These are phyloP conservation scores for Dermolepida albohirtum DNA, from an alignment of 2,888 invertebrate genomes.

Conservation along the genomic window DNA sequence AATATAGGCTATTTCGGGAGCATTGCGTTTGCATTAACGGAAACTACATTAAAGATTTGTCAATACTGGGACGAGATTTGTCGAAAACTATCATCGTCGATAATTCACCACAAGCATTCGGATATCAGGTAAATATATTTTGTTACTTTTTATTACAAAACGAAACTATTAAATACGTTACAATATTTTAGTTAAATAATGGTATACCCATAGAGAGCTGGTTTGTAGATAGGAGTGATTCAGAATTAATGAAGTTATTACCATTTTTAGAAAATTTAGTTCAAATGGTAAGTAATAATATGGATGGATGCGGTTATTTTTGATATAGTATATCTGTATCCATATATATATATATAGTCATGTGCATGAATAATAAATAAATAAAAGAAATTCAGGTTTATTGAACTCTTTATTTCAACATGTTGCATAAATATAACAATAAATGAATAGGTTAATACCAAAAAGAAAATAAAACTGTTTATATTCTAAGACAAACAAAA, in stretches of 20 bases:
- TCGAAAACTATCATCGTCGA: slow-evolving; percentile 89
- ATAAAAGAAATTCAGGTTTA: too few relatives aligned
- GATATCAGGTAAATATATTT: slow-evolving; percentile 76
- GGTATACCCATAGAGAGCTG: slow-evolving; percentile 98
- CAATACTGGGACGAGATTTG: slow-evolving; percentile 91
- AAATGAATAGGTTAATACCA: too few relatives aligned
- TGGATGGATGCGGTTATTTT: too few relatives aligned
- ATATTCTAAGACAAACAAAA: too few relatives aligned
- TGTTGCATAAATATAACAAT: too few relatives aligned
- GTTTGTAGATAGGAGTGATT: slow-evolving; percentile 92
- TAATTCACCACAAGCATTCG: slow-evolving; percentile 94
- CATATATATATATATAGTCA: too few relatives aligned
- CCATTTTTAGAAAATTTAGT: slow-evolving; percentile 91
- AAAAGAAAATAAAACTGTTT: too few relatives aligned
- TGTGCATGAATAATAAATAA: too few relatives aligned
- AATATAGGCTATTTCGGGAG: slow-evolving; percentile 92
- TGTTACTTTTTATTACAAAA: slow-evolving; percentile 21
- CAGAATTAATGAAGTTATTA: slow-evolving; percentile 89
- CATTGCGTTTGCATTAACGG: slow-evolving; percentile 96
- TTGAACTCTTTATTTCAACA: too few relatives aligned
- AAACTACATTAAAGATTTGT: slow-evolving; percentile 95
- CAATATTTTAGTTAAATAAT: slow-evolving; percentile 82
- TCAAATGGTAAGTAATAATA: slow-evolving; percentile 73
- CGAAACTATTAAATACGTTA: background rate
- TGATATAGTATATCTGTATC: too few relatives aligned